Base-by-base conservation (phyloP, 2,888 invertebrate species). In the Hydrotaea diabolus region DNA sequence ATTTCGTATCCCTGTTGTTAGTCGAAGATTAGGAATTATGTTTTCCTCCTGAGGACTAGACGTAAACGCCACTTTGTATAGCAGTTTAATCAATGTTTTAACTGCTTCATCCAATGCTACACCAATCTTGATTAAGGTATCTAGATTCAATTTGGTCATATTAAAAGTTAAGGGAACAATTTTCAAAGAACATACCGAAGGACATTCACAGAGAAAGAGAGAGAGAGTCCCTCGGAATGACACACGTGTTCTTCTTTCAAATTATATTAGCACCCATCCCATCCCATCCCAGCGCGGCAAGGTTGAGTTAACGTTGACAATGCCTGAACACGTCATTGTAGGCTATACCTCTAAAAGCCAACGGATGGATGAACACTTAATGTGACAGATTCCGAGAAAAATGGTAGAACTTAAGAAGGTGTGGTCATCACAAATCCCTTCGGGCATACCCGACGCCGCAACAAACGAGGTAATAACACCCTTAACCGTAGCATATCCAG, bases 381-480 rank as follows among this genome's bases (percentile, higher is more conserved):
- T 62, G 62, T 62, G 62, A 62, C 62, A 62, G n/a, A n/a, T 69
- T 69, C 69, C 46, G 39, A 8, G 43, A 69, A 69, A 21, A 21
- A 3, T 19, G 17, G 21, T 66, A 66, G 9, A 23, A 43, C n/a
- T 21, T 5, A 69, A 46, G 69, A 69, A 69, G 69, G 69, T 69
- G 69, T 46, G 69, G 43, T 46, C 69, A 46, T 46, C 46, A 46
- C 23, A 43, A 46, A 46, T 69, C 43, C 69, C 69, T 21, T 23
- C 43, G 69, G 69, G 69, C 23, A 17, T 46, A 5, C 17, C 39
- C 43, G 31, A 69, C 43, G 46, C 66, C 66, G 17, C 9, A 9
- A 23, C 43, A 46, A 69, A 43, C 31, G 62, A 46, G 21, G n/a
- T 46, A 69, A 69, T 19, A 46, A 69, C 43, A 66, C 69, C 46